Base-by-base conservation (phyloP, 2,888 invertebrate species). In the Ormyrus labotus region DNA sequence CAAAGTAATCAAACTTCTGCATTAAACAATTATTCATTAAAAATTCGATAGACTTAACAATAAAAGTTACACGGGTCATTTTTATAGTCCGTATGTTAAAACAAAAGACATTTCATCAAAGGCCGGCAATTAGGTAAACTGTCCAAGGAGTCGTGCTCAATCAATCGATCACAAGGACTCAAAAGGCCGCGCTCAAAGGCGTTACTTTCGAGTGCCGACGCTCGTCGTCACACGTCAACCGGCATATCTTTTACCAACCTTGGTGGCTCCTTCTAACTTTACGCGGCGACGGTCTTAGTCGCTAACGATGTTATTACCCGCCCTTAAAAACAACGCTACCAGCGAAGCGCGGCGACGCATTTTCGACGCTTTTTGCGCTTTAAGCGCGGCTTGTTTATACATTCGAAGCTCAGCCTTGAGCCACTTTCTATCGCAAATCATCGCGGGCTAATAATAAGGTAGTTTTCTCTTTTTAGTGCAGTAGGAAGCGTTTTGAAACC, bases 151-250 rank as follows among this genome's bases (percentile, higher is more conserved):
- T 61, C 69, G 69, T 76, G 75, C 63, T 63, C 53, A 69, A 63
- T 68, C 63, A 61, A 76, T 76, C 68, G 68, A 68, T 76, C 50
- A 34, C 65, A 74, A 58, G 64, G n/a, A 60, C 65, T 71, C n/a
- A 1, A 69, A 71, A 51, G 73, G 67, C n/a, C 67, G n/a, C 10
- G 75, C 19, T 4, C 34, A 48, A 60, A 73, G 19, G 67, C 45
- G 8, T 75, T 13, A 51, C 51, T 50, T 75, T 60, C 45, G n/a
- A 75, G 53, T 19, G 11, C 11, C 19, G 19, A 19, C 19, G 19
- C 19, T 19, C 19, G 19, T 19, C 70, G 50, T 70, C n/a, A 58
- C 50, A 50, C 19, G 34, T 60, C 60, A 48, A 67, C n/a, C 48
- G 13, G 51, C 67, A 50, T n/a, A 51, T 53, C 9, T 68, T 76